Base-by-base conservation (phyloP, 2,113 vertebrate genomes). In the Mesembrinibis cayennensis region DNA sequence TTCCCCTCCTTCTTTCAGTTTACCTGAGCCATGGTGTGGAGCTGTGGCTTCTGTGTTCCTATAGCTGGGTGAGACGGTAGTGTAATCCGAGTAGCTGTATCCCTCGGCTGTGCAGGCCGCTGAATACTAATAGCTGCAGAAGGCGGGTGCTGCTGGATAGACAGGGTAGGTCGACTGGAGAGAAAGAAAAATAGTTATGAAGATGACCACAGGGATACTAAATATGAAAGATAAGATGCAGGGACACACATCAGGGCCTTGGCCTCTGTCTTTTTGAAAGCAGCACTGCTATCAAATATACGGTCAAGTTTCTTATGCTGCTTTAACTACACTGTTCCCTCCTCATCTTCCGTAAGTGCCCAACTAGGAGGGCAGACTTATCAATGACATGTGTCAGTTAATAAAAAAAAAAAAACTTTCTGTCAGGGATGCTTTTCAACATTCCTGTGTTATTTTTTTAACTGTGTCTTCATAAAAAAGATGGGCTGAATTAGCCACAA, bases 21-120 rank as follows among this genome's bases (percentile, higher is more conserved):
- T 88, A 99, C 99, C 99, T 99, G 99, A 21, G 99, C 97, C 98
- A 99, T 99, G 20, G 99, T 98, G 96, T 99, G 99, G 2, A 99
- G 98, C 98, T 99, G 99, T 52, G 99, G 98, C 74, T 99, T 99
- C 74, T 98, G 99, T 0, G 98, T 85, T 20, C 99, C 99, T 16
- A 99, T 98, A 0, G 99, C 99, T 2, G 99, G 99, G 95, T 99
- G 99, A 4, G 99, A 99, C 0, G 99, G 99, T 56, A 99, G 98
- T 2, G 99, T 99, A 95, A 99, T 99, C 25, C 99, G 98, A 4
- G 99, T 98, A 3, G 98, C 98, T 0, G 99, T 94, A 74, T 99
- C 99, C 16, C 99, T 98, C 0, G 99, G 98, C 34, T 99, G 98
- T 1, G 99, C 98, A 42, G 99, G 98, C 87, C 99, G 98, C 96